Evolutionary conservation across 2,888 invertebrate species (phyloP).

Genomic region (Coelopa pilipes): DNA sequence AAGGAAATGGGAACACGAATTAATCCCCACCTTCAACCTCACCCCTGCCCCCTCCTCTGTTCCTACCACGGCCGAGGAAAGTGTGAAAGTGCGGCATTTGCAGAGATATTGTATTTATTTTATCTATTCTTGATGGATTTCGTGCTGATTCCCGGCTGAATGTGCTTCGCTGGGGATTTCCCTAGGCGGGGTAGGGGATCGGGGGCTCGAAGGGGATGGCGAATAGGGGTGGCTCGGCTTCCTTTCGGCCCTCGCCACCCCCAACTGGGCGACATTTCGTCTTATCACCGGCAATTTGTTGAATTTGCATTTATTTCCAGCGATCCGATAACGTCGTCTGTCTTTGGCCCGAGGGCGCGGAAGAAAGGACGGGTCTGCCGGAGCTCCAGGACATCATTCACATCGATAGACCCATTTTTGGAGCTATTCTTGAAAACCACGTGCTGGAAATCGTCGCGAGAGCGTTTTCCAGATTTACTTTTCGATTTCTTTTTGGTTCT

Average conservation of each 20-base stretch:
- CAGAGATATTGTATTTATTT: constrained; percentile 9
- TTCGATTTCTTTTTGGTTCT: too few species aligned
- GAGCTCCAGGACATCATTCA: too few species aligned
- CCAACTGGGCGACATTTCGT: too few species aligned
- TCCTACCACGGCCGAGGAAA: not conserved
- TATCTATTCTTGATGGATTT: constrained; percentile 22
- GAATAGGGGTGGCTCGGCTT: not conserved
- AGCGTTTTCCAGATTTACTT: too few species aligned
- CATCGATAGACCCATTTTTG: too few species aligned
- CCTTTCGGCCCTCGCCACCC: not conserved
- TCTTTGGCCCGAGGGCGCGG: too few species aligned
- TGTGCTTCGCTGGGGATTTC: not conserved
- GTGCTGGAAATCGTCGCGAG: too few species aligned
- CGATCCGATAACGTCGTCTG: too few species aligned
- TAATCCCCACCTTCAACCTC: not conserved
- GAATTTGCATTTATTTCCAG: not conserved
- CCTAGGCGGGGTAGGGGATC: too few species aligned
- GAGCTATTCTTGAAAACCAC: too few species aligned
- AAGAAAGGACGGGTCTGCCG: too few species aligned
- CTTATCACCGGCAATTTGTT: not conserved
- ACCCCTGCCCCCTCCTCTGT: not conserved
- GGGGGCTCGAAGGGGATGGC: not conserved
- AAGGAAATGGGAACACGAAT: not conserved
- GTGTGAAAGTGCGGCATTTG: not conserved
- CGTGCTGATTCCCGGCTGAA: not conserved